Evolutionary conservation across 2,797 vertebrate species (phyloP).

Genomic region (Spheniscus humboldti): DNA sequence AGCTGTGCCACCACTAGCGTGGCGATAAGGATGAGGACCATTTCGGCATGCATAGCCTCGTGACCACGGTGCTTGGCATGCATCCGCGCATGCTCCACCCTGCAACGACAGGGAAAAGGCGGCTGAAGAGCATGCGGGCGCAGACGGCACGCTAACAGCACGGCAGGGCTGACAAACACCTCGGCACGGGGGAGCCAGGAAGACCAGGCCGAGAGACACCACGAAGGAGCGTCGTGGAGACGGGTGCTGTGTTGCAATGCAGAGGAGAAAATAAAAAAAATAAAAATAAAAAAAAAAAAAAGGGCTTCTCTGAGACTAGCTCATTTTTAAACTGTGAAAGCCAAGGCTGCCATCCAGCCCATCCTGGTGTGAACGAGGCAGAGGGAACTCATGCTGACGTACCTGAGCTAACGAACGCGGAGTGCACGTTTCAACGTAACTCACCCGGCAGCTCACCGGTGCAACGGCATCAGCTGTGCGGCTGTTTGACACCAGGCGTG

Average conservation of each 20-base stretch:
- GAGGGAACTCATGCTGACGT: accelerated
- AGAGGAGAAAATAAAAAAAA: background rate
- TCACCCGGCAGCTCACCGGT: background rate
- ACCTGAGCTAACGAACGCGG: accelerated
- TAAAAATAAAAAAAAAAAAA: background rate
- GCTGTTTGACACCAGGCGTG: background rate
- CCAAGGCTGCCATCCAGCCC: background rate
- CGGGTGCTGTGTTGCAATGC: background rate
- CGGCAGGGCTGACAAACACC: background rate
- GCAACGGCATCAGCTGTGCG: background rate
- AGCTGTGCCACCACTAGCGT: slow-evolving; percentile 94
- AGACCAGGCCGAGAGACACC: background rate
- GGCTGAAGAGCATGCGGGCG: accelerated
- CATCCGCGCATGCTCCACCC: slow-evolving; percentile 95
- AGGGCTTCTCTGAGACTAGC: background rate
- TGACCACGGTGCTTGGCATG: slow-evolving; percentile 97
- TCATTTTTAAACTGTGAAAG: background rate
- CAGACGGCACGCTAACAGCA: background rate
- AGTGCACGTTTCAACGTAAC: accelerated
- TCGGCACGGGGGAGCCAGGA: background rate
- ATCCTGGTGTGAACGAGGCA: accelerated
- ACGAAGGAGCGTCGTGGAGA: background rate
- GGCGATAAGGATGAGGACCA: slow-evolving; percentile 98
- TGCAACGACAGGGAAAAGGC: slow-evolving; percentile 30
- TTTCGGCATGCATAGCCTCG: slow-evolving; percentile 98